A percentile compares a stretch with the other conserved stretches of the same genome.
These are phyloP conservation scores for Drymodes brunneopygia DNA, from an alignment of 2,113 vertebrate genomes.

Conservation along the genomic window DNA sequence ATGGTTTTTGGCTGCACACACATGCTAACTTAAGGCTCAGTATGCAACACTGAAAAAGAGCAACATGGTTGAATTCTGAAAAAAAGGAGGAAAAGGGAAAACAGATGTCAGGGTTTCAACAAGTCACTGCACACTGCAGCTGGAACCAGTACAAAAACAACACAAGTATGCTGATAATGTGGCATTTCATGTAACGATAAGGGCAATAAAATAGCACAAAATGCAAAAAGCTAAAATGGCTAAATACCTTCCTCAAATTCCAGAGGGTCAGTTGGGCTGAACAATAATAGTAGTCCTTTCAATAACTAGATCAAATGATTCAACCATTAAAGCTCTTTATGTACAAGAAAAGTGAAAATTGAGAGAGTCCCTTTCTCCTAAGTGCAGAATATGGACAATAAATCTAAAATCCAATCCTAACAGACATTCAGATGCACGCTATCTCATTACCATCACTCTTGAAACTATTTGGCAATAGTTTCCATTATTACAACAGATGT, in stretches of 20 bases:
- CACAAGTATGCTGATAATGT: background rate
- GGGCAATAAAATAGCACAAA: constrained; percentile 46
- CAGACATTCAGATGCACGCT: background rate
- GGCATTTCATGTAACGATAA: constrained; percentile 30
- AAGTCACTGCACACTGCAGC: background rate
- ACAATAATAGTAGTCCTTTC: background rate
- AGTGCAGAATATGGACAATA: background rate
- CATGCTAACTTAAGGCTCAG: background rate
- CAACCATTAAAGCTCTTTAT: background rate
- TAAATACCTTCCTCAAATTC: constrained; percentile 24
- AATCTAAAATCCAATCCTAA: constrained; percentile 8
- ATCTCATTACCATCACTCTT: background rate
- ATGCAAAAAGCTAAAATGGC: background rate
- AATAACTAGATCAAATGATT: constrained; percentile 13
- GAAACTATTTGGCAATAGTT: constrained; percentile 20
- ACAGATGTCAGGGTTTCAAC: constrained; percentile 45
- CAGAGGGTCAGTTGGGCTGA: background rate
- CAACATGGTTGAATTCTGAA: constrained; percentile 21
- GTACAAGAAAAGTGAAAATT: constrained; percentile 8
- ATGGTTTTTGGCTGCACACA: background rate
- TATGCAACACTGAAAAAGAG: background rate
- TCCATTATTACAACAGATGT: constrained; percentile 22
- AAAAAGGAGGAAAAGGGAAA: constrained; percentile 25
- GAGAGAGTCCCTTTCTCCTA: background rate
- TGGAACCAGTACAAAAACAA: constrained; percentile 28